Evolutionary conservation across 2,888 invertebrate genomes (phyloP), one percentile per base, ranked within the genome.

Genomic region (Andrena bucephala): DNA sequence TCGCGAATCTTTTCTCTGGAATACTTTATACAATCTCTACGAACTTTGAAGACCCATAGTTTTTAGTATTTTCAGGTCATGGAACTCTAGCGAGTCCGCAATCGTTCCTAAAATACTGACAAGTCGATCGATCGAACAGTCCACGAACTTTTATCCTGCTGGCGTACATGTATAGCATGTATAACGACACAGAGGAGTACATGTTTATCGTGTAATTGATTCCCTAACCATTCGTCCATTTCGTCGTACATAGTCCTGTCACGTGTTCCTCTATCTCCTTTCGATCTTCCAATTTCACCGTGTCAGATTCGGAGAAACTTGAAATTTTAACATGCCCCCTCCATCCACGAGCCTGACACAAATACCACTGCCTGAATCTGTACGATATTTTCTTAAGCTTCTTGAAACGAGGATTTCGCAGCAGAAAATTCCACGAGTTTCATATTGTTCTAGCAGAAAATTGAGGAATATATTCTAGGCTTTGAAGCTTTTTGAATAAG

Each of bases 151-250:
- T 75, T 60, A 67, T 33, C 48, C 54, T 62, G 27, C 24, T 20
- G 10, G 27, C 31, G 65, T 65, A 59, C 70, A 70, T 6, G 63
- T 70, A 3, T 57, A 8, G 66, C 65, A 65, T 70, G 31, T 62
- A 36, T 76, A 69, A 76, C 36, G 52, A 68, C 27, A 13, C 24
- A 20, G 27, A 29, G 27, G 36, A 48, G 27, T 54, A 75, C 52
- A 42, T 27, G 20, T 79, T 74, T 73, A 65, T 62, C 20, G 27
- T 33, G 66, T 84, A 86, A 85, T 85, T 85, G 81, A 87, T 85
- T 87, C 83, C 77, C 71, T 7, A 57, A 42, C 65, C 57, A 36
- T 6, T 72, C 66, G 62, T 42, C 71, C 76, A 78, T 69, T 77
- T 63, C 69, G 66, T 60, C 13, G n/a, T 52, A 79, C 54, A 68